Evolutionary conservation across 1,140 invertebrate species (phyloP).

Genomic region (Polyergus mexicanus): DNA sequence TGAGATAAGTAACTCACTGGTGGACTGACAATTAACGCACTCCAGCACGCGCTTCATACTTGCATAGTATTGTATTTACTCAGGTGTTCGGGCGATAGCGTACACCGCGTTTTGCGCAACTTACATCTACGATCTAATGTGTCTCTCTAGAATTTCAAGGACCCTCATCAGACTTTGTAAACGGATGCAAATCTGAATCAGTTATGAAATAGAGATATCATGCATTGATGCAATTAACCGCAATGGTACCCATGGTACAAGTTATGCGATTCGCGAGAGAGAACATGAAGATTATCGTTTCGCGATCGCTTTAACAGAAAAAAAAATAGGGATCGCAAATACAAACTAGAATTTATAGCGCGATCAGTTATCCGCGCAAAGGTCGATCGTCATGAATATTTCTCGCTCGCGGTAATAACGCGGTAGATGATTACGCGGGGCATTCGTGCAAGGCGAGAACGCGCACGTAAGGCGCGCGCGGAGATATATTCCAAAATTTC

Average conservation of each 20-base stretch:
- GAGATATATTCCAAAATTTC: constrained; percentile 69
- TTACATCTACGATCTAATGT: constrained; percentile 31
- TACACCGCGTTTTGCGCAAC: constrained; percentile 7
- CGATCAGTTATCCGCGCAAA: background rate
- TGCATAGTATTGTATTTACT: constrained; percentile 67
- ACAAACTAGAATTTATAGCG: background rate
- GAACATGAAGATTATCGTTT: background rate
- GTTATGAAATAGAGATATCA: constrained; percentile 30
- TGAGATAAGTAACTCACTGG: constrained; percentile 62
- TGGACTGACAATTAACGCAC: constrained; percentile 46
- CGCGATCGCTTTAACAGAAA: background rate
- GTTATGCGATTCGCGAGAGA: background rate
- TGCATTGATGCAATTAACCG: background rate
- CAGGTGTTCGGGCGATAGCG: constrained; percentile 60
- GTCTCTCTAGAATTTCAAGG: constrained; percentile 48
- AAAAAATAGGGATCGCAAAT: background rate
- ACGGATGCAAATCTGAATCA: constrained; percentile 29
- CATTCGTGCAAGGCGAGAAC: background rate
- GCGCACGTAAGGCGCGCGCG: constrained; percentile 35
- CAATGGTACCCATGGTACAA: no score
- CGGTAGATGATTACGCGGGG: constrained; percentile 34
- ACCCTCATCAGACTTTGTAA: constrained; percentile 32
- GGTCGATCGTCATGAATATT: constrained; percentile 50
- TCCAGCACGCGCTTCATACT: constrained; percentile 51
- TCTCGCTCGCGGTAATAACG: constrained; percentile 47